Evolutionary conservation across 2,113 vertebrate genomes (phyloP).

Genomic region (Esox niger): DNA sequence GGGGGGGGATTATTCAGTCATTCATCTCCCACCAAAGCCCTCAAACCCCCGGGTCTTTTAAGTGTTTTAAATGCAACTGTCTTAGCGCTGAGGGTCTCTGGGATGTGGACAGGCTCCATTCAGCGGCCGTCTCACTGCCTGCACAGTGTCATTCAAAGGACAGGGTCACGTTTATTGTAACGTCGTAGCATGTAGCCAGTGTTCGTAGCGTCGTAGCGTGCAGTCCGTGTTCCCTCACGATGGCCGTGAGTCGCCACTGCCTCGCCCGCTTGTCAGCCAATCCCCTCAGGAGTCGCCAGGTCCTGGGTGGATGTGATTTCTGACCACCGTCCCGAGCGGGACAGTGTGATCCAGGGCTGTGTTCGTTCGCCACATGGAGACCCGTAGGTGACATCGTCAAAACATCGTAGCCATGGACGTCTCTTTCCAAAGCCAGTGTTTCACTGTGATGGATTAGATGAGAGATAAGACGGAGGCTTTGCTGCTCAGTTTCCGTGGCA

Average conservation of each 20-base stretch:
- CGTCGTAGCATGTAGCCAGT: too few relatives aligned
- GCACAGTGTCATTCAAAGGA: not conserved
- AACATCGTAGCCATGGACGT: slow-evolving; percentile 28
- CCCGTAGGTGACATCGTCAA: not conserved
- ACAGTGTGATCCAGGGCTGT: not conserved
- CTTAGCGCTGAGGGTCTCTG: not conserved
- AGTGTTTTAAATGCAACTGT: not conserved
- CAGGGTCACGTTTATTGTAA: too few relatives aligned
- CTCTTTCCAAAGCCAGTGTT: slow-evolving; percentile 53
- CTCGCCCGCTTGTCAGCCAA: too few relatives aligned
- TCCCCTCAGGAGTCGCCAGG: too few relatives aligned
- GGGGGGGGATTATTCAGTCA: not conserved
- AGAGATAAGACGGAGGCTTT: slow-evolving; percentile 55
- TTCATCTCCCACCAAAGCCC: not conserved
- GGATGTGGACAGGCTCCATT: not conserved
- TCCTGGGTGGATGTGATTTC: too few relatives aligned
- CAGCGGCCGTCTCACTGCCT: not conserved
- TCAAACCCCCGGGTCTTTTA: not conserved
- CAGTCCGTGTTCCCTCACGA: too few relatives aligned
- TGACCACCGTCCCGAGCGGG: too few relatives aligned
- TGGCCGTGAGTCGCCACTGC: too few relatives aligned
- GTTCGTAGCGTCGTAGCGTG: too few relatives aligned
- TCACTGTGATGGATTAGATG: slow-evolving; percentile 60
- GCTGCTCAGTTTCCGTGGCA: slow-evolving; percentile 72
- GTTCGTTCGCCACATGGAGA: not conserved